These are phyloP conservation scores for Sarcophaga caerulescens DNA, from an alignment of 2,888 invertebrate species.

Conservation along the genomic window DNA sequence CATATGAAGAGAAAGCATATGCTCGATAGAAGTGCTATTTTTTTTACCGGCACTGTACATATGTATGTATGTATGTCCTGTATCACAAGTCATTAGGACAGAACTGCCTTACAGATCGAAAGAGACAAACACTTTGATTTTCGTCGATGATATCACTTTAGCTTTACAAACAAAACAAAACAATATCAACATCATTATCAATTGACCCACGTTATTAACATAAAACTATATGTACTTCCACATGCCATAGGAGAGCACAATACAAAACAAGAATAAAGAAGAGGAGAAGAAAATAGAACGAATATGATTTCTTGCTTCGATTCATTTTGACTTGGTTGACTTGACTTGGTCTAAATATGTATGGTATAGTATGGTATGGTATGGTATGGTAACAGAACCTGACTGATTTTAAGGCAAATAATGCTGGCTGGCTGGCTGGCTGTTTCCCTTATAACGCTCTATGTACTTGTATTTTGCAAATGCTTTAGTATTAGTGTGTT, in stretches of 20 bases:
- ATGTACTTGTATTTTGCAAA: background rate
- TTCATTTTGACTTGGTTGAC: constrained; percentile 55
- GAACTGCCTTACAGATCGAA: too few species aligned
- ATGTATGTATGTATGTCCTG: too few species aligned
- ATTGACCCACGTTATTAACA: background rate
- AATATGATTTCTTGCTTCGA: constrained; percentile 58
- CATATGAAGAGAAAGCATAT: too few species aligned
- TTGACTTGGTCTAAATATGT: constrained; percentile 54
- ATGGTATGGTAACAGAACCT: too few species aligned
- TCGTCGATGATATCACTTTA: too few species aligned
- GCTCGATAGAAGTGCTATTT: too few species aligned
- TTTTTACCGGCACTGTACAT: too few species aligned
- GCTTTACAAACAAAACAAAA: background rate
- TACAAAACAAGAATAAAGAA: background rate
- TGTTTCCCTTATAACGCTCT: constrained; percentile 10
- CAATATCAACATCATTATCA: background rate
- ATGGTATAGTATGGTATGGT: too few species aligned
- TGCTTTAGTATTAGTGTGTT: background rate
- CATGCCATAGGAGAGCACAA: background rate
- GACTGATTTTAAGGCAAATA: constrained; percentile 1
- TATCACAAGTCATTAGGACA: too few species aligned
- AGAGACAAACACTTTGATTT: too few species aligned
- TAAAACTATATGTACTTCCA: background rate
- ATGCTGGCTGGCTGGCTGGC: constrained; percentile 30
- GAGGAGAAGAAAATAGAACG: background rate